phyloP scores from a whole-genome alignment of 2,888 invertebrate species.

The Caenorhabditis panamensis region DNA sequence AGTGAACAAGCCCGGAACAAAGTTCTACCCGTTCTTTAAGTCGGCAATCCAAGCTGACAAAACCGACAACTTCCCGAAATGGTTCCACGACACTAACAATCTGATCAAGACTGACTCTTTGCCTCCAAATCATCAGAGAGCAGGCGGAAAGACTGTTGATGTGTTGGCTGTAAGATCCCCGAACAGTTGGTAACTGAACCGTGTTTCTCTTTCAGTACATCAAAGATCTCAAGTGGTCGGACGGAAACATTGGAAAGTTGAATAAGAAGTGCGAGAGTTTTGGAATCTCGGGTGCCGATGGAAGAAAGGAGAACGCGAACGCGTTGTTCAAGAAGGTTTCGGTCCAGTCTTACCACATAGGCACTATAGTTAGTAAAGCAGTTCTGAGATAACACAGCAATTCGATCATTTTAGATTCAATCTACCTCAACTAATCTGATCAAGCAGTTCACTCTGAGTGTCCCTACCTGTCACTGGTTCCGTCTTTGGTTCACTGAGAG shows the following conservation, averaged over 20 bases:
- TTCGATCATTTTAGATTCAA: too few relatives aligned
- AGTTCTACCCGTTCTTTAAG: constrained; percentile 24
- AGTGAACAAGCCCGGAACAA: constrained; percentile 22
- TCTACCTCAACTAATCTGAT: too few relatives aligned
- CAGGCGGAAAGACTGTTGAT: not conserved
- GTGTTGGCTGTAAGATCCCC: constrained; percentile 13
- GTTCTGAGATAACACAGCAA: too few relatives aligned
- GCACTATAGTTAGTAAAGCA: not conserved
- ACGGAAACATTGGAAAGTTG: constrained; percentile 2
- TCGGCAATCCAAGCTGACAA: not conserved
- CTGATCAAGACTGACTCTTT: constrained; percentile 7
- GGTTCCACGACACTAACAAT: constrained; percentile 13
- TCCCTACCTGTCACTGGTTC: constrained; percentile 40
- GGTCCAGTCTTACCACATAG: constrained; percentile 8
- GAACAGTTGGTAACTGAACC: too few relatives aligned
- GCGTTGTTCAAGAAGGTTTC: constrained; percentile 16
- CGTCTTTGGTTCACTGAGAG: constrained; percentile 16
- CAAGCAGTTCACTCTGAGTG: constrained; percentile 5
- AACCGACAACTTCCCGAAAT: constrained; percentile 3
- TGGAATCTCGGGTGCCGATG: not conserved
- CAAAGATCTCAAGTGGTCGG: not conserved
- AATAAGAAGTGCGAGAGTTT: constrained; percentile 10
- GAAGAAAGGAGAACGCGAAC: constrained; percentile 4
- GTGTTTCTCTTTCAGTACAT: constrained; percentile 33
- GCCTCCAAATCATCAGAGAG: not conserved